These are phyloP conservation scores for Lordiphosa andalusiaca DNA, from an alignment of 2,888 invertebrate species.

Conservation along the genomic window DNA sequence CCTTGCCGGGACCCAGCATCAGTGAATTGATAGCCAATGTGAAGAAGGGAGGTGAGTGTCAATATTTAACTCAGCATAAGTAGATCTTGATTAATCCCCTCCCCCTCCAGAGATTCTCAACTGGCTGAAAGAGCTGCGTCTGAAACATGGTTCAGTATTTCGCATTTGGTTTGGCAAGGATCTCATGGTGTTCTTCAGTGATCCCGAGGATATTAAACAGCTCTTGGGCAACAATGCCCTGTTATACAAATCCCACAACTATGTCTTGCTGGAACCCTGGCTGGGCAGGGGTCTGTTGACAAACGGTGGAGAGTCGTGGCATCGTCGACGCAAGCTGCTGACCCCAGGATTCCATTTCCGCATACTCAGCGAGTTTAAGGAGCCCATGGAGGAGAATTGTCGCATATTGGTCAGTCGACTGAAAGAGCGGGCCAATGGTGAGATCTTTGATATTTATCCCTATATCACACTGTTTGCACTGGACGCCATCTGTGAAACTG, in stretches of 20 bases:
- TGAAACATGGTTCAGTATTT: slow-evolving; percentile 72
- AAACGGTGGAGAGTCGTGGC: slow-evolving; percentile 83
- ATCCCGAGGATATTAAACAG: slow-evolving; percentile 75
- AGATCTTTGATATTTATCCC: slow-evolving; percentile 83
- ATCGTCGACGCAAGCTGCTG: slow-evolving; percentile 85
- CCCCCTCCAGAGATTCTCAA: slow-evolving; percentile 76
- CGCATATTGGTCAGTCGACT: slow-evolving; percentile 81
- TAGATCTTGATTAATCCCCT: no score
- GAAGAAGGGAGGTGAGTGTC: slow-evolving; percentile 74
- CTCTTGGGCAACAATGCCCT: slow-evolving; percentile 71
- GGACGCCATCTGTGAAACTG: slow-evolving; percentile 83
- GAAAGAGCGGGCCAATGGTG: slow-evolving; percentile 79
- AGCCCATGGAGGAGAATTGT: slow-evolving; percentile 86
- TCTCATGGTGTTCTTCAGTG: slow-evolving; percentile 73
- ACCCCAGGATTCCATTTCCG: slow-evolving; percentile 91
- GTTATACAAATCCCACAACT: slow-evolving; percentile 72
- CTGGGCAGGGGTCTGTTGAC: slow-evolving; percentile 77
- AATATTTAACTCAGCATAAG: background rate
- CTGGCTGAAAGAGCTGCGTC: slow-evolving; percentile 70
- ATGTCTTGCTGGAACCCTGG: slow-evolving; percentile 72
- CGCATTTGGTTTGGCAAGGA: slow-evolving; percentile 79
- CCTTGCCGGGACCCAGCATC: slow-evolving; percentile 74
- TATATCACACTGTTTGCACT: slow-evolving; percentile 81
- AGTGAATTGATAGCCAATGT: slow-evolving; percentile 72
- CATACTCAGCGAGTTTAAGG: slow-evolving; percentile 87